These are phyloP conservation scores for Magallana ariakensis DNA, from an alignment of 1,140 invertebrate genomes.

Conservation along the genomic window DNA sequence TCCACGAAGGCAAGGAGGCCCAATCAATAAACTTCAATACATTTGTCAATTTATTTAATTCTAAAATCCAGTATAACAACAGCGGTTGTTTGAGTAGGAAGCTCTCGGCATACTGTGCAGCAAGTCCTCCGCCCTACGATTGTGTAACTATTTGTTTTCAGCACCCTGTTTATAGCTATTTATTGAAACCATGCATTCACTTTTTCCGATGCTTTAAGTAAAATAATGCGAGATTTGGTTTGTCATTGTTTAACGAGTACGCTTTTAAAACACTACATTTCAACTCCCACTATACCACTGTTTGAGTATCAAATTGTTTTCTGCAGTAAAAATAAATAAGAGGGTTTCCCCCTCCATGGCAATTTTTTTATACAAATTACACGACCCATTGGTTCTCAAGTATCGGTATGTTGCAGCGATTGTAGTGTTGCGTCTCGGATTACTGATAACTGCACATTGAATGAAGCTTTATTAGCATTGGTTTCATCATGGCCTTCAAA, in stretches of 20 bases:
- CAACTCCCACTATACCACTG: background rate
- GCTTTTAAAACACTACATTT: background rate
- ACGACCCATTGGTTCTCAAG: conserved; percentile 22
- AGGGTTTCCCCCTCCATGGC: conserved; percentile 1
- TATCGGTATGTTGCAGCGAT: background rate
- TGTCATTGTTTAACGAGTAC: background rate
- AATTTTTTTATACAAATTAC: conserved; percentile 9
- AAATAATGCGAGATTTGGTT: conserved; percentile 11
- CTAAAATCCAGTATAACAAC: conserved; percentile 26
- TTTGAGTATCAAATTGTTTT: background rate
- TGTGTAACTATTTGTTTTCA: conserved; percentile 7
- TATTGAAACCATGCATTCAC: conserved; percentile 20
- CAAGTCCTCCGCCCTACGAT: background rate
- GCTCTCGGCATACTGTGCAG: background rate
- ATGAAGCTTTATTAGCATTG: background rate
- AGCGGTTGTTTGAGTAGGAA: conserved; percentile 22
- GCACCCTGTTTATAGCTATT: background rate
- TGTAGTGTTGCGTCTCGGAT: background rate
- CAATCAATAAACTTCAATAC: conserved; percentile 25
- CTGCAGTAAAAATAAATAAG: background rate
- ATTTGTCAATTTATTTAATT: conserved; percentile 39
- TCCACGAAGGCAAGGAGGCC: background rate
- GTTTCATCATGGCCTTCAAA: background rate
- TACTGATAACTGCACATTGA: background rate
- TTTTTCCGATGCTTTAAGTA: conserved; percentile 14